Base-by-base conservation (phyloP, 1,140 invertebrate genomes). In the Drosophila trapezifrons region DNA sequence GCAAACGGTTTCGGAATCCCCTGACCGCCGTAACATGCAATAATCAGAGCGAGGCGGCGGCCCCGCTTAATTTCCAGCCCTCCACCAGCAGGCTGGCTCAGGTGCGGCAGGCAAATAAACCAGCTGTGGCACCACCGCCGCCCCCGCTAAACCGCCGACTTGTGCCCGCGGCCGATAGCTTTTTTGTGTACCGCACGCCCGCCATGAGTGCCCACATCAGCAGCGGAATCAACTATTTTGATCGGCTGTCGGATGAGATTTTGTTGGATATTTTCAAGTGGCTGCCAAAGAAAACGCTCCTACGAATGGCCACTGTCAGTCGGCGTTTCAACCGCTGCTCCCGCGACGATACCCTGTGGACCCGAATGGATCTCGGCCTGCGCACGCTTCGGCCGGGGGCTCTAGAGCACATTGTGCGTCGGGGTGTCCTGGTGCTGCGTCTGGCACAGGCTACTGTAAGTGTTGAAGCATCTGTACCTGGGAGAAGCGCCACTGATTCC, bases 321-420 rank as follows among this genome's bases (percentile, higher is more conserved):
- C 93, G 94, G 55, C 93, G 95, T 93, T 96, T 92, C 76, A 84
- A 95, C 89, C 93, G 95, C 80, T 93, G 98, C 73, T 94, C 95
- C 20, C 95, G 95, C 47, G 97, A 98, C 91, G 96, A 97, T 78
- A 95, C 94, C 3, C 92, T 98, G 5, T 98, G 97, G 97, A 94
- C 94, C 40, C 93, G 97, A 58, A 92, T 98, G 69, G 97, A 98
- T 93, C 92, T 98, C 9, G 95, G 95, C 27, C 93, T 94, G 76
- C 96, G 95, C 79, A 93, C 94, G 2, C 84, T 98, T 12, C 89
- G 93, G 22, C 93, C 94, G 20, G 95, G 95, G 17, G 94, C 95
- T 1, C 84, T 98, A 6, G 96, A 95, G 6, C 93, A 94, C 59
- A 94, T 98, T 66, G 66, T 98, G 20, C 93, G 94, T 20, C 93